Base-by-base conservation (phyloP, 2,113 vertebrate genomes). In the Oryzias curvinotus region DNA sequence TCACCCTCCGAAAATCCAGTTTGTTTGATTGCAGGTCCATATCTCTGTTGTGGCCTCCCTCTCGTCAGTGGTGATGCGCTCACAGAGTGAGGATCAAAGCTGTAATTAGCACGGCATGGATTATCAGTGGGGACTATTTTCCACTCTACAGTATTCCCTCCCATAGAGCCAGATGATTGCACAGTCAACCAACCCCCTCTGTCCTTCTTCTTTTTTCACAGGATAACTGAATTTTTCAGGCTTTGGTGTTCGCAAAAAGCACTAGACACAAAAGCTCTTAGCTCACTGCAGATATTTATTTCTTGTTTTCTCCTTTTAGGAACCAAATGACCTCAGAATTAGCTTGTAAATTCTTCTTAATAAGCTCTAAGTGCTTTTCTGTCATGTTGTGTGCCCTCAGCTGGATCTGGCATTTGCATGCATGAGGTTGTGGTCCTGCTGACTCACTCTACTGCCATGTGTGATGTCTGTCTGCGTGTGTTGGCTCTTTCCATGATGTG, bases 101-200 rank as follows among this genome's bases (percentile, higher is more conserved):
- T 85, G 81, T 90, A 89, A 90, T 91, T 91, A 89, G 87, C 80
- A 73, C 75, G 62, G 58, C 79, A 87, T 89, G 85, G 89, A 89
- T 91, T 88, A 91, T 68, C 73, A 80, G 23, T 68, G 53, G 80
- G 75, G 71, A 80, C 78, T 57, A 71, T 90, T 87, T 87, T 87
- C 83, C 82, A 87, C 75, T 83, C 77, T 73, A 86, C 75, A 78
- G 75, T 75, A 52, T 82, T 83, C 53, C 15, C 63, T 72, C 67
- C 75, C 68, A 73, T 73, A 54, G 75, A 58, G 58, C 63, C 73
- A 68, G 56, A 63, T 70, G 71, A 79, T 85, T 73, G 65, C 80
- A 84, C 57, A 68, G 25, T 48, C 63, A 73, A 60, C 21, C 56
- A 43, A 28, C 62, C 61, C 75, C 57, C 52, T 30, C 52, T 30